Conservation (phyloP, 2,888 invertebrate genomes). For the Chironomus riparius region DNA sequence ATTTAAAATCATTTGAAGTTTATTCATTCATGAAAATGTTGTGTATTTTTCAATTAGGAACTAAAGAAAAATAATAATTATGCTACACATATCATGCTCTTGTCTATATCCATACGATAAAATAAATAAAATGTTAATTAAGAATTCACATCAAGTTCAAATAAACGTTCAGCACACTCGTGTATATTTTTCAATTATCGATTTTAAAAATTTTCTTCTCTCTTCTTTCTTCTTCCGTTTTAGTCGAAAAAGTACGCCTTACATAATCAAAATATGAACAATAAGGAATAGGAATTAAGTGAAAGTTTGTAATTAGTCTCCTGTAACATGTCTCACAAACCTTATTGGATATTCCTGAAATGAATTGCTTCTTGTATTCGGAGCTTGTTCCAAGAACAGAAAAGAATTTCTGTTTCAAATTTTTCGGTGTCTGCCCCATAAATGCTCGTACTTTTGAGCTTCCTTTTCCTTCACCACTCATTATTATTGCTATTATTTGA, state of each 20-base stretch:
- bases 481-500: neutral
- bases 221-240: neutral
- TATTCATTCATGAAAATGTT: no score
- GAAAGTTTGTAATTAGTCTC: neutral
- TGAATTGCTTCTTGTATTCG: slow-evolving; percentile 42
- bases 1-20: no score
- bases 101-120: no score
- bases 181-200: slow-evolving; percentile 6
- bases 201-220: slow-evolving; percentile 9
- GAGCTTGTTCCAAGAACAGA: slow-evolving; percentile 41
- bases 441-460: slow-evolving; percentile 43
- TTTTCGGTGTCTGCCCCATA: slow-evolving; percentile 43
- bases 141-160: neutral
- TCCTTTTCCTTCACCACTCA: slow-evolving; percentile 32
- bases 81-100: no score
- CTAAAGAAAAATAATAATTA: no score
- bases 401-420: slow-evolving; percentile 43
- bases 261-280: neutral
- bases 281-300: no score
- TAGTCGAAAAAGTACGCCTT: neutral
- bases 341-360: slow-evolving; percentile 45
- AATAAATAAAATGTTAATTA: neutral
- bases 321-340: slow-evolving; percentile 31
- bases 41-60: no score
- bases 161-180: neutral